Evolutionary conservation across 2,888 invertebrate species (phyloP), one percentile per base, ranked within the genome.

Genomic region (Dicranocentrus wangi): DNA sequence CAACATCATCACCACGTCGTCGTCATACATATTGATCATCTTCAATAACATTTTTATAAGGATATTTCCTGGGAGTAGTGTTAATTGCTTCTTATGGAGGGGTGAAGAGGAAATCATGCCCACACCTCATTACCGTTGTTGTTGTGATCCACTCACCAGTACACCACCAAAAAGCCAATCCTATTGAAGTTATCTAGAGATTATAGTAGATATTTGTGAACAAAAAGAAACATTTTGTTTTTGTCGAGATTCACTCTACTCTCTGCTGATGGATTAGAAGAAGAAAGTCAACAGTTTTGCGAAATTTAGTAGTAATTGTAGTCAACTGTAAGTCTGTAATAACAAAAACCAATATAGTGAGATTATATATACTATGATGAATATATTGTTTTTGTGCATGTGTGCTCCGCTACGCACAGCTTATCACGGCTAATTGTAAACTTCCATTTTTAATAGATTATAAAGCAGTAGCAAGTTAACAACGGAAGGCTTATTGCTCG

Each of bases 321-420:
- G 19, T 21, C n/a, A n/a, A 5, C 13, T 25, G 55, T 55, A 55
- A 55, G 55, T 55, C 25, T 55, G 3, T n/a, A n/a, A n/a, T n/a
- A n/a, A n/a, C n/a, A n/a, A n/a, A n/a, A n/a, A n/a, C n/a, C n/a
- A n/a, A n/a, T n/a, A n/a, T n/a, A 23, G 21, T 58, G 27, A 47
- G n/a, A 10, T 47, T 47, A 47, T 47, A 47, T 47, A 3, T 47
- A 47, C 2, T 3, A 47, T 7, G n/a, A 47, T 51, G 17, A 51
- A 19, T 60, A n/a, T 27, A 60, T 60, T 60, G 60, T 27, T 60
- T 60, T 60, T 17, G 60, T 28, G 60, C 60, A 60, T 60, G 60
- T 53, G 53, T 53, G 19, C 19, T 21, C 13, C 47, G 47, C 47
- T 47, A 47, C 47, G 28, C 60, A 28, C 25, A 60, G 27, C 32